Evolutionary conservation across 2,113 vertebrate species (phyloP), one percentile per base, ranked within the genome.

Genomic region (Channa argus): DNA sequence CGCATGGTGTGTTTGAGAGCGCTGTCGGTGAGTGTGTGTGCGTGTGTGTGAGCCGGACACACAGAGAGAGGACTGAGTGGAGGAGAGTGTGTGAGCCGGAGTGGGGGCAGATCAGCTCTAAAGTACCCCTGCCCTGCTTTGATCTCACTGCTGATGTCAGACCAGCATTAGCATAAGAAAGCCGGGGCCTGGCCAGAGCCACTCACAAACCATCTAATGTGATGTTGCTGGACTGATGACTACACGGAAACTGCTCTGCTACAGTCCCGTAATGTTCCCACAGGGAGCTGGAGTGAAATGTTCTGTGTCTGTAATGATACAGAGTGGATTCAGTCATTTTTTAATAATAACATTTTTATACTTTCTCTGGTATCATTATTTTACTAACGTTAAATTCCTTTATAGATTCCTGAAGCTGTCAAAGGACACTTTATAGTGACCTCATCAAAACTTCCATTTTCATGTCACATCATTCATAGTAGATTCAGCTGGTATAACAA

Each of bases 141-240:
- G 93, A 95, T 94, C 88, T 90, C 91, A 71, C 82, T 86, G 84
- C 88, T 96, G 96, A 97, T 96, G 96, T 97, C 96, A 97, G 91
- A 87, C 70, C 72, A 0, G 54, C 3, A 96, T 97, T 96, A 95
- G 92, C 96, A 97, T 97, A 96, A 96, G 94, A 96, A 95, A 95
- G 92, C 74, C 59, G 51, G 53, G 68, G 63, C 75, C 77, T 45
- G 63, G 52, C 63, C 69, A 2, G 15, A 9, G 68, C 63, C 4
- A 7, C 60, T 59, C 51, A 34, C 49, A 43, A 52, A 59, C 6
- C 8, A 13, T 52, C 2, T 2, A 33, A 33, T 5, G 41, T 5
- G 51, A 9, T 8, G 46, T n/a, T 34, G 34, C 6, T 11, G 70
- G 47, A 43, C 0, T 47, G 45, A 68, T 52, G 38, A 6, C 12